These are phyloP conservation scores for Rhagonycha fulva DNA, from an alignment of 2,888 invertebrate species.

Conservation along the genomic window DNA sequence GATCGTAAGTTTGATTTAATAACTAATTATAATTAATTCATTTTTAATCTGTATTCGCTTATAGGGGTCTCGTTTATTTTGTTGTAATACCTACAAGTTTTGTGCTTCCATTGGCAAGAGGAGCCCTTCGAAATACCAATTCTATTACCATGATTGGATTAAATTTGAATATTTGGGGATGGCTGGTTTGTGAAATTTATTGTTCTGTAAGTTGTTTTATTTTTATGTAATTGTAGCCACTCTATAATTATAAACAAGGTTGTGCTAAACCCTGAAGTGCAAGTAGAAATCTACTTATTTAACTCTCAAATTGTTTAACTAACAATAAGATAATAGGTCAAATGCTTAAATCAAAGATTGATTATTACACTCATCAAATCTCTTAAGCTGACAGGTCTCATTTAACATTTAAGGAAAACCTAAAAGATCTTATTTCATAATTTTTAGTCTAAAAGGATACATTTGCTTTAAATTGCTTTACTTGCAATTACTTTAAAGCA, in stretches of 20 bases:
- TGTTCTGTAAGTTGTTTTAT: conserved; percentile 30
- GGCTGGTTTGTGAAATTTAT: conserved; percentile 30
- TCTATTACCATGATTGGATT: conserved; percentile 21
- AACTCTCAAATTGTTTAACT: too few relatives aligned
- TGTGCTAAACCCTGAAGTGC: too few relatives aligned
- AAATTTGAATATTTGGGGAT: conserved; percentile 33
- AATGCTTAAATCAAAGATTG: too few relatives aligned
- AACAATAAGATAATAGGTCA: not conserved
- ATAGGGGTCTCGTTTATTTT: conserved; percentile 29
- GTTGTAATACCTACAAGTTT: conserved; percentile 31
- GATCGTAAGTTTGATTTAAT: conserved; percentile 12
- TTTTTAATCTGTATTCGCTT: conserved; percentile 6
- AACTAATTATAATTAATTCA: not conserved
- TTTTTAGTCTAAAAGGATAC: too few relatives aligned
- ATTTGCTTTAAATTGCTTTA: too few relatives aligned
- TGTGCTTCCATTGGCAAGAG: conserved; percentile 29
- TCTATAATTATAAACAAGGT: not conserved
- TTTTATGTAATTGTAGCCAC: not conserved
- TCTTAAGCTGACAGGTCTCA: too few relatives aligned
- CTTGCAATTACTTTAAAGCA: too few relatives aligned
- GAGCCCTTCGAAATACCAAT: conserved; percentile 23
- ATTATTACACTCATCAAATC: too few relatives aligned
- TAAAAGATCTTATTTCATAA: too few relatives aligned
- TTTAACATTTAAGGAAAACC: too few relatives aligned
- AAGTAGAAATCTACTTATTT: too few relatives aligned